Evolutionary conservation across 2,797 vertebrate species (phyloP).

Genomic region (Fistularia tabacaria): DNA sequence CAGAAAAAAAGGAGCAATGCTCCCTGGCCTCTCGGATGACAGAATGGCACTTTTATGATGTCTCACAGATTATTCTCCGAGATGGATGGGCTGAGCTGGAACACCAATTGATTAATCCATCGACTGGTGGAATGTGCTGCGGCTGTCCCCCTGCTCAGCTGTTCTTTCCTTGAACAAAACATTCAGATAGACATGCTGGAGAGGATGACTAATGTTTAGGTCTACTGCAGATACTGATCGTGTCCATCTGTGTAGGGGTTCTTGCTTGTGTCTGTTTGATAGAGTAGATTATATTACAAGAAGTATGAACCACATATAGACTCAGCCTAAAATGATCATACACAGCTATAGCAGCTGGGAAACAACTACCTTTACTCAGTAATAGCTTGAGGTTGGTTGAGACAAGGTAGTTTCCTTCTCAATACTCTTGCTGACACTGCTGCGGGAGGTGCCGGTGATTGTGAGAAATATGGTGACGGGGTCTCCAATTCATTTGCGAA

Average conservation of each 20-base stretch:
- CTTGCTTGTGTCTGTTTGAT: conserved; percentile 27
- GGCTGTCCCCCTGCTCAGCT: conserved; percentile 61
- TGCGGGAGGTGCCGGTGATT: neutral
- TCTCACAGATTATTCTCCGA: conserved; percentile 69
- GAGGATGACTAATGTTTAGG: conserved; percentile 66
- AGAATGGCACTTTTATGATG: conserved; percentile 75
- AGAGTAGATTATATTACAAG: conserved; percentile 24
- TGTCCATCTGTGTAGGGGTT: conserved; percentile 31
- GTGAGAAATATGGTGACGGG: neutral
- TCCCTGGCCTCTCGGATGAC: conserved; percentile 56
- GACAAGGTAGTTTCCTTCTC: neutral
- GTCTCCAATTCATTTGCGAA: neutral
- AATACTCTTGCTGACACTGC: neutral
- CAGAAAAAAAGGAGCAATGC: conserved; percentile 30
- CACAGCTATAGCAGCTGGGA: conserved; percentile 1
- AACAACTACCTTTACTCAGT: conserved; percentile 5
- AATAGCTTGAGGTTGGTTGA: neutral
- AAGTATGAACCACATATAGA: conserved; percentile 13
- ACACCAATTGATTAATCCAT: conserved; percentile 76
- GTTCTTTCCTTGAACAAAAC: conserved; percentile 59
- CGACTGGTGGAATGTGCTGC: conserved; percentile 67
- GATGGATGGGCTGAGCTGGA: conserved; percentile 70
- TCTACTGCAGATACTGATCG: conserved; percentile 37
- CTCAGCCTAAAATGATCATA: conserved; percentile 16
- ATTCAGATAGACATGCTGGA: conserved; percentile 58